These are phyloP conservation scores for Antheraea yamamai DNA, from an alignment of 2,888 invertebrate species.

Conservation along the genomic window DNA sequence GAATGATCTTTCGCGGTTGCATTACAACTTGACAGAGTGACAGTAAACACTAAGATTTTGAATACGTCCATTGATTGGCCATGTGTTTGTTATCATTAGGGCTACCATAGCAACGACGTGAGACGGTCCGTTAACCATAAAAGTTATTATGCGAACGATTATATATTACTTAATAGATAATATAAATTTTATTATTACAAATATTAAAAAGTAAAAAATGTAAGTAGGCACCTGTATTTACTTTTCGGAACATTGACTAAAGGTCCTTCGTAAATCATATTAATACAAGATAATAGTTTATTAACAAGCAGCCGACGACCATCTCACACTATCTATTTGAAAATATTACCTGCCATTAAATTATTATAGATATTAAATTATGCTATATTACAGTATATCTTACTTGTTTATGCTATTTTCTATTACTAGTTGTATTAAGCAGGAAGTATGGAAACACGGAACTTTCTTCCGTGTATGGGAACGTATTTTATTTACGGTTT, in stretches of 20 bases:
- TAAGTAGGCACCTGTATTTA: background rate
- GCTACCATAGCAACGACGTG: conserved; percentile 67
- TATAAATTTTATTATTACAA: background rate
- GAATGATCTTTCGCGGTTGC: conserved; percentile 60
- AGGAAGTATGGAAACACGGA: background rate
- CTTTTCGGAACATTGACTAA: background rate
- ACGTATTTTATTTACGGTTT: background rate
- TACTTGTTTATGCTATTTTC: background rate
- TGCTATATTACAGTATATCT: background rate
- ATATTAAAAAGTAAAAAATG: background rate
- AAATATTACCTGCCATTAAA: background rate
- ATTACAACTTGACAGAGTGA: conserved; percentile 71
- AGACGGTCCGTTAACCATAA: conserved; percentile 28
- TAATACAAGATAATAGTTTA: background rate
- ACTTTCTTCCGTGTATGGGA: background rate
- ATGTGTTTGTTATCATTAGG: conserved; percentile 61
- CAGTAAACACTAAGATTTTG: conserved; percentile 76
- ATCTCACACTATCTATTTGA: background rate
- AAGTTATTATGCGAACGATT: conserved; percentile 6
- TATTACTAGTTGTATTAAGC: background rate
- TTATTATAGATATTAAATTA: background rate
- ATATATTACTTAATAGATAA: background rate
- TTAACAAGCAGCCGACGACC: background rate
- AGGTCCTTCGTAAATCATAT: conserved; percentile 1
- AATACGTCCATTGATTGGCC: conserved; percentile 75